Conservation (phyloP, 2,113 vertebrate genomes). For the Barbus barbus region DNA sequence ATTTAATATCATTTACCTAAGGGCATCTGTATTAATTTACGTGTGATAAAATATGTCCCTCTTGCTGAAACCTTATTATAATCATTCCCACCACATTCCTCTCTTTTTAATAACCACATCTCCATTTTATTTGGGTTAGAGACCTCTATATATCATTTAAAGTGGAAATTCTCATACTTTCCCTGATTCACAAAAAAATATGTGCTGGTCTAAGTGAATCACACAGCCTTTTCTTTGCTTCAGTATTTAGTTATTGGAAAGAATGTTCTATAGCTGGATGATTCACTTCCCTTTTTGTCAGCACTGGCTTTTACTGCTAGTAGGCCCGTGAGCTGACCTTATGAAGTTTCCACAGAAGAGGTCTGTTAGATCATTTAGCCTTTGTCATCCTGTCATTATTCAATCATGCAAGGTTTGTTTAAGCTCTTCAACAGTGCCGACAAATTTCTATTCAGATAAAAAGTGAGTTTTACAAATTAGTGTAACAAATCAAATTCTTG, state of each 20-base stretch:
- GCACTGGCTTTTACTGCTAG: not conserved
- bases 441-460: not conserved
- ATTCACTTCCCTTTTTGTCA: conserved; percentile 34
- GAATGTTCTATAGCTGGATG: conserved; percentile 24
- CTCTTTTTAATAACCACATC: not conserved
- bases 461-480: not conserved
- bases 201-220: conserved; percentile 17
- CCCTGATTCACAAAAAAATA: conserved; percentile 29
- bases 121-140: not conserved
- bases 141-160: not conserved
- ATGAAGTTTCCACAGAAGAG: conserved; percentile 9
- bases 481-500: not conserved
- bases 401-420: conserved; percentile 25
- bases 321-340: conserved; percentile 18
- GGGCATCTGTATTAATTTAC: conserved; percentile 1
- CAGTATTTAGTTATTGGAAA: conserved; percentile 35
- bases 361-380: conserved; percentile 35
- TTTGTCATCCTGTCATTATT: not conserved
- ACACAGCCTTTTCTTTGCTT: not conserved
- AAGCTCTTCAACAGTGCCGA: not conserved
- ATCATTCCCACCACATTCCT: not conserved
- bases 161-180: not conserved
- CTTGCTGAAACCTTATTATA: conserved; percentile 4
- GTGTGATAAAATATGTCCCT: not conserved
- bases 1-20: not conserved